These are phyloP conservation scores for Pollenia griseotomentosa DNA, from an alignment of 2,888 invertebrate genomes.

Conservation along the genomic window DNA sequence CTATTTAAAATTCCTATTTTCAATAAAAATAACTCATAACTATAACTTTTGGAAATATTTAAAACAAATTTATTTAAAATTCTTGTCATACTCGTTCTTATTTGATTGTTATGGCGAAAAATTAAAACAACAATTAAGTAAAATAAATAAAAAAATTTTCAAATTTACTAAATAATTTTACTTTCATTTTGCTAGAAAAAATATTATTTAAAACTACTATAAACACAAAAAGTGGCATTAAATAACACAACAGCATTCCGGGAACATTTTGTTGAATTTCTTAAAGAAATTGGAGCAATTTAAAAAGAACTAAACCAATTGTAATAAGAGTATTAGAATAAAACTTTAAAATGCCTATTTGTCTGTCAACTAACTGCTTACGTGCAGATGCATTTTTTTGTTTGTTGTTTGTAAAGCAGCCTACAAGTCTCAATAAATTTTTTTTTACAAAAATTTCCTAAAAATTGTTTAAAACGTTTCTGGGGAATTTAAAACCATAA, in stretches of 20 bases:
- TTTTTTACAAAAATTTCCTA: not conserved
- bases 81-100: too few species aligned
- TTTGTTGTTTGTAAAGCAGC: too few species aligned
- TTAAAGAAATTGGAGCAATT: slow-evolving; percentile 30
- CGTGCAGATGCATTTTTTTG: too few species aligned
- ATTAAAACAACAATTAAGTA: too few species aligned
- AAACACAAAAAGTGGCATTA: slow-evolving; percentile 55
- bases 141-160: too few species aligned
- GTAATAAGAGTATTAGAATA: slow-evolving; percentile 47
- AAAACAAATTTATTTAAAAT: too few species aligned
- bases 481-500: slow-evolving; percentile 58
- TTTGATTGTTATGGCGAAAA: too few species aligned
- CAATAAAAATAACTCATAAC: too few species aligned
- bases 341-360: slow-evolving; percentile 2
- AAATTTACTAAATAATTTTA: not conserved
- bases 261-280: slow-evolving; percentile 26
- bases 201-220: slow-evolving; percentile 56
- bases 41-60: too few species aligned
- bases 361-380: too few species aligned
- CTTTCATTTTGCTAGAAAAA: slow-evolving; percentile 25
- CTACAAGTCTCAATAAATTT: slow-evolving; percentile 39
- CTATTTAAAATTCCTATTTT: too few species aligned
- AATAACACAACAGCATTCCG: slow-evolving; percentile 48
- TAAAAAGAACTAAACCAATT: slow-evolving; percentile 35
- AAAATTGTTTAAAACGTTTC: slow-evolving; percentile 36